Evolutionary conservation across 2,888 invertebrate species (phyloP).

Genomic region (Myopa tessellatipennis): DNA sequence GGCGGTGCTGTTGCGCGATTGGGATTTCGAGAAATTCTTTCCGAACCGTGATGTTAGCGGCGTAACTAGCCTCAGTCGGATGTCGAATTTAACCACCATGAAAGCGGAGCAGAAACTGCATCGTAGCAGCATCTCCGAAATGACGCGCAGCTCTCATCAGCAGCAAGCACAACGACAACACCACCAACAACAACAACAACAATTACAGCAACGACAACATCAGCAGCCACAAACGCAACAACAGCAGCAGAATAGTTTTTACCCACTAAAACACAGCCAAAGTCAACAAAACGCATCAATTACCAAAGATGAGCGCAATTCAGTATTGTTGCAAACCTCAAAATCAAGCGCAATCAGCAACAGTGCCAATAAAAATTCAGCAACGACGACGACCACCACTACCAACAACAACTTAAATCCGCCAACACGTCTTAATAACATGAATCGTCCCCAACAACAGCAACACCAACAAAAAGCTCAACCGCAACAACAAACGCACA

Average conservation of each 20-base stretch:
- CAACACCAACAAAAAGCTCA: conserved; percentile 34
- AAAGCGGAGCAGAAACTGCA: conserved; percentile 65
- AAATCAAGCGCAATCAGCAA: neutral
- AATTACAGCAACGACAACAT: conserved; percentile 53
- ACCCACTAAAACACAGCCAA: conserved; percentile 17
- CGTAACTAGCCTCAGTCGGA: conserved; percentile 56
- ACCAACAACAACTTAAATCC: neutral
- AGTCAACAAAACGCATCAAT: conserved; percentile 35
- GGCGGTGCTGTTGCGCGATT: conserved; percentile 83
- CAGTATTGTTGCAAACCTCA: conserved; percentile 20
- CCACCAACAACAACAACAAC: conserved; percentile 44
- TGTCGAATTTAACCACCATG: conserved; percentile 67
- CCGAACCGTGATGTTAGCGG: conserved; percentile 66
- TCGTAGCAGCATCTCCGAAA: conserved; percentile 62
- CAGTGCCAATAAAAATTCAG: conserved; percentile 41
- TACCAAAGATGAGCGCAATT: conserved; percentile 34
- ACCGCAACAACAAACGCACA: conserved; percentile 70
- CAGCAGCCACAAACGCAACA: conserved; percentile 43
- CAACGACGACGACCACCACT: neutral
- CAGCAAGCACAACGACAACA: conserved; percentile 41
- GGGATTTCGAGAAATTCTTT: conserved; percentile 89
- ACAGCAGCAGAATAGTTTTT: conserved; percentile 39
- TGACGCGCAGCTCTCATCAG: conserved; percentile 49
- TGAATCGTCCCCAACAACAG: conserved; percentile 36
- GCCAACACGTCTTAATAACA: neutral